Base-by-base conservation (phyloP, 92 coral and sea anemone genomes). In the Actinernus sp. region DNA sequence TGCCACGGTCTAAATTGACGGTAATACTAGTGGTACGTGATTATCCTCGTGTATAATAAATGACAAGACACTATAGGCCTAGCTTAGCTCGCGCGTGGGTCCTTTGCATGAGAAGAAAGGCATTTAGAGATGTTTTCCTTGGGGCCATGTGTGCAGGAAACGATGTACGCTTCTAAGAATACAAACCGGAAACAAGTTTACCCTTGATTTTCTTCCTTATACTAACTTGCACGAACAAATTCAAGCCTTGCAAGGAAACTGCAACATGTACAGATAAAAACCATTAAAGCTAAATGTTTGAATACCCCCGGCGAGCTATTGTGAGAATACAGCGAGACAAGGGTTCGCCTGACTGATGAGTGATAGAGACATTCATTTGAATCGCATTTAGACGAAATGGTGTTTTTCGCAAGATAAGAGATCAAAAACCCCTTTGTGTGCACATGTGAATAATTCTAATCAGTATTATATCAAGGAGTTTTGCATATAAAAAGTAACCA, bases 351-450 rank as follows among this genome's bases (percentile, higher is more conserved):
- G n/a, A n/a, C n/a, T n/a, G n/a, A n/a, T n/a, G n/a, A n/a, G n/a
- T n/a, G n/a, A n/a, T n/a, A n/a, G n/a, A n/a, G n/a, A n/a, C n/a
- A n/a, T 61, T 39, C 61, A 40, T 52, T 73, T 44, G 65, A 80
- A 62, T 81, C 33, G 41, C 65, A 29, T 29, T 31, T 49, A 58
- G 56, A 31, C 46, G 55, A 78, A 49, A 50, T 36, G 62, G 55
- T 48, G 66, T 48, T 27, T 56, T 32, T 34, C 27, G 43, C 19
- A n/a, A 78, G 78, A 68, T 54, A 74, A 69, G 74, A 61, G 74
- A 73, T 61, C 74, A 55, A 77, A 79, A 49, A 32, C 34, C 46
- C 77, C 78, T 63, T 87, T 82, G 93, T 82, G 68, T 26, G 58
- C 93, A 76, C 80, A 68, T 76, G 80, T 63, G 76, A 63, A 76